A percentile compares a stretch with the other conserved stretches of the same genome.
Conservation (phyloP, 2,888 invertebrate species). For the Cantharis flavilabris region DNA sequence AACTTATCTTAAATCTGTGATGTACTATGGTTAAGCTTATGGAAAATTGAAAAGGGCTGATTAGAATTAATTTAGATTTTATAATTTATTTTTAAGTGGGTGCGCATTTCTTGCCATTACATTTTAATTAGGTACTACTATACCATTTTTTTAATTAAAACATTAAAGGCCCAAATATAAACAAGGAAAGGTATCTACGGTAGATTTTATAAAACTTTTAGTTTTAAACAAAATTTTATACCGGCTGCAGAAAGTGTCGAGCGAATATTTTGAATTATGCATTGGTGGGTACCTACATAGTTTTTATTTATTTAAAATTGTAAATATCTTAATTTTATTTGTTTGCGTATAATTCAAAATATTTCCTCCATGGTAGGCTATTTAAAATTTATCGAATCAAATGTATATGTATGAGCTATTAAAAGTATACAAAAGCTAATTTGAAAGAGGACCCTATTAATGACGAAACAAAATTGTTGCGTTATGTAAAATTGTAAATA, state of each 20-base stretch:
- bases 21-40: conserved; percentile 28
- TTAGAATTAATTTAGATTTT: conserved; percentile 16
- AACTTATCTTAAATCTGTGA: conserved; percentile 29
- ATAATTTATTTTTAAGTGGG: not conserved
- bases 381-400: not conserved
- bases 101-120: conserved; percentile 5
- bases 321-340: not conserved
- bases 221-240: conserved; percentile 24
- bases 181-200: conserved; percentile 8
- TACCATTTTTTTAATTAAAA: conserved; percentile 4
- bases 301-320: not conserved
- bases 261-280: not conserved
- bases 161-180: conserved; percentile 16
- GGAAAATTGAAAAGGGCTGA: conserved; percentile 13
- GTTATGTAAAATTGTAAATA: conserved; percentile 30
- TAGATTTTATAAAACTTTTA: not conserved
- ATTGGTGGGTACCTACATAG: not conserved
- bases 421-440: conserved; percentile 20
- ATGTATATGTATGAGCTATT: not conserved
- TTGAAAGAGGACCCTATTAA: conserved; percentile 21
- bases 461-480: conserved; percentile 6
- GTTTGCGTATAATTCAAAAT: not conserved
- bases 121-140: conserved; percentile 12
- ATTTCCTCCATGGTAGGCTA: not conserved
- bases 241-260: conserved; percentile 17